phyloP scores from a whole-genome alignment of 2,113 vertebrate species.

The Uropsilus gracilis region DNA sequence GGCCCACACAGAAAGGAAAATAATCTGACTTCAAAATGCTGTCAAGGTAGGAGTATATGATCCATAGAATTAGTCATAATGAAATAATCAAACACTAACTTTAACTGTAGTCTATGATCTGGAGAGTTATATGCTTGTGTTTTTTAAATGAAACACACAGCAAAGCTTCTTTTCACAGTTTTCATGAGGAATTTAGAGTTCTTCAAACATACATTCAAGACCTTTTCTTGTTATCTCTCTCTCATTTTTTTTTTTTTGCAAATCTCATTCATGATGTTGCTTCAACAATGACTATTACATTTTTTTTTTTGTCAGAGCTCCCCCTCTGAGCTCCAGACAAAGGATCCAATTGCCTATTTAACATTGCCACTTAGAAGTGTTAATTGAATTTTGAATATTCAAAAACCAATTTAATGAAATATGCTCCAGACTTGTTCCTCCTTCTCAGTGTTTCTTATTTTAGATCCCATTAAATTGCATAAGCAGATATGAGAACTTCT shows the following conservation, averaged over 20 bases:
- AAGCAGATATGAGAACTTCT: background rate
- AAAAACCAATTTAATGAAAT: background rate
- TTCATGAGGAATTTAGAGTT: background rate
- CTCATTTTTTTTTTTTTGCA: background rate
- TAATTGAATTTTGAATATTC: background rate
- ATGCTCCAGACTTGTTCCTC: background rate
- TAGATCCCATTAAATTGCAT: background rate
- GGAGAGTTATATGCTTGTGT: background rate
- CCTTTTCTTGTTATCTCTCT: background rate
- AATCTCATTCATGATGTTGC: background rate
- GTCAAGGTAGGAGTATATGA: background rate
- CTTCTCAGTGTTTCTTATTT: fast-evolving
- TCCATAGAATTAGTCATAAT: background rate
- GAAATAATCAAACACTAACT: background rate
- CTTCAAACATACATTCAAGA: background rate
- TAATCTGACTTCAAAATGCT: background rate
- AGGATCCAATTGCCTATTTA: background rate
- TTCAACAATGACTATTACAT: background rate
- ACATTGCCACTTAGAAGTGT: background rate
- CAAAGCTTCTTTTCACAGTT: background rate
- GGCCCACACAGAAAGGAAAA: background rate
- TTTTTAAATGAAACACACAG: background rate
- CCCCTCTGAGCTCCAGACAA: background rate
- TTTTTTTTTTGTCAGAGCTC: background rate
- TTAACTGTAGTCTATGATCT: too few species aligned